Base-by-base conservation (phyloP, 2,888 invertebrate species). In the Heliconius ismenius region DNA sequence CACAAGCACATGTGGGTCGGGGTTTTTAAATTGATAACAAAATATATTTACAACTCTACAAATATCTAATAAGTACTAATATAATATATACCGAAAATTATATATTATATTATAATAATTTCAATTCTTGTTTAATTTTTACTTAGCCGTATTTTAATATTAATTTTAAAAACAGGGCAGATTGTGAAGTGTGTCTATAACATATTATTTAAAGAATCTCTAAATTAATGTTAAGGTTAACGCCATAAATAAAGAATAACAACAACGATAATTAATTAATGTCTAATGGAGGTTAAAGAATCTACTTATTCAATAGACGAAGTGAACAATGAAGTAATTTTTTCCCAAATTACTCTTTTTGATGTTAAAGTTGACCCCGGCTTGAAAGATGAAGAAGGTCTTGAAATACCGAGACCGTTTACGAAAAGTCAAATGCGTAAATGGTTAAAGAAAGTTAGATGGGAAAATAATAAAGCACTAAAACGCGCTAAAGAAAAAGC, bases 401-500 rank as follows among this genome's bases (percentile, higher is more conserved):
- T 88, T 77, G 92, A 92, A 78, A 79, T 92, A 75, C 94, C 94
- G 1, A 87, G 94, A 78, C 94, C 94, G 1, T 94, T 91, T 81
- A 95, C 92, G 0, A 97, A 97, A 90, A 95, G 95, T 83, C 96
- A 96, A 86, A 90, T 96, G 84, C 96, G 97, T 80, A 96, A 95
- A 84, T 94, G 96, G 85, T 90, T 95, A 79, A 97, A 96, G 86
- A 95, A 95, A 84, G 95, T 96, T 43, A 96, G 96, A 89, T 98
- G 97, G 96, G 95, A 96, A 83, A 95, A 95, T 81, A 91, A 95
- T 24, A 97, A 97, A 88, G 95, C 95, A 67, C 95, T 95, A 80
- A 97, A 97, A 87, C 95, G 97, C 76, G 94, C 95, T 1, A 96
- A 95, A 83, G 98, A 98, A 85, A 96, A 96, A 83, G 95, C 95